Base-by-base conservation (phyloP, 2,888 invertebrate genomes). In the Ligdia adustata region DNA sequence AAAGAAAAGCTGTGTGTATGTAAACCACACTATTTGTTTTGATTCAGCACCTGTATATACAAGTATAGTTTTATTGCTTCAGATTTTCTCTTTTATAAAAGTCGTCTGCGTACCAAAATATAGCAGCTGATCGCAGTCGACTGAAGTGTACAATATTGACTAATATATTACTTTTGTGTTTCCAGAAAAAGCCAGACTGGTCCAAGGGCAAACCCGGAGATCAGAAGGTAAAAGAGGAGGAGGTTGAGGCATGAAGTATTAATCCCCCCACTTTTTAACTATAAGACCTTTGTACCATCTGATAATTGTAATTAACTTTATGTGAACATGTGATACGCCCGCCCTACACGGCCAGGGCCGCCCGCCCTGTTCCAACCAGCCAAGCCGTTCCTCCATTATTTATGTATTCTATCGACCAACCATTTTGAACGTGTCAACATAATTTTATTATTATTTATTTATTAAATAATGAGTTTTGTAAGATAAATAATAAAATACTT, bases 171-270 rank as follows among this genome's bases (percentile, higher is more conserved):
- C 41, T 58, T 63, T 67, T 66, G 51, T 67, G 75, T 91, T 92
- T 92, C 76, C 95, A 96, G 96, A 97, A 96, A 92, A 97, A 97
- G 91, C 96, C 97, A 75, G 97, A 97, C 92, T 97, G 97, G 97
- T 96, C 97, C 85, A 97, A 97, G 93, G 93, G 93, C 91, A 96
- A 96, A 84, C 93, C 94, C 82, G 95, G 95, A 79, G 96, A 96
- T 90, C 96, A 96, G 94, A 95, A 95, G 92, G 95, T 95, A 92
- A 96, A 95, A 89, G 94, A 94, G 89, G 93, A 93, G 88, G 93
- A 93, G 84, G 93, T 93, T 87, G 96, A 96, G 92, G 96, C 95
- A 94, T 96, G 94, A 95, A 87, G 78, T 79, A 79, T 81, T 79
- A 58, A 73, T 65, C 65, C 71, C 40, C 35, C 40, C 47, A 35